Base-by-base conservation (phyloP, 2,113 vertebrate species). In the Fregata magnificens region DNA sequence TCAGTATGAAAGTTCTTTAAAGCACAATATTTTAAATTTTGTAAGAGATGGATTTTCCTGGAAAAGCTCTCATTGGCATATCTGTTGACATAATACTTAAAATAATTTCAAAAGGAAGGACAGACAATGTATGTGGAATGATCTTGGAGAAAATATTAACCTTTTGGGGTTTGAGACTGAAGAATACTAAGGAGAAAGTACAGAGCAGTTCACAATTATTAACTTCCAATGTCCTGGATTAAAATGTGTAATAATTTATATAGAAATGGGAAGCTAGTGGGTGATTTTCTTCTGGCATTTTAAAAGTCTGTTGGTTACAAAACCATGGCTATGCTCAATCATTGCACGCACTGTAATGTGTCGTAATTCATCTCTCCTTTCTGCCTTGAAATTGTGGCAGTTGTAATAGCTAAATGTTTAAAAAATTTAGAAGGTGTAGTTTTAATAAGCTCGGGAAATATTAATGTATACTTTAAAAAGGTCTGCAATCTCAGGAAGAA, bases 391-490 rank as follows among this genome's bases (percentile, higher is more conserved):
- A 86, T 92, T 80, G 20, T 90, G 31, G 56, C 6, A 13, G 44
- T 44, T 88, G 36, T 81, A 83, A 73, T 74, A 67, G 42, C n/a
- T 83, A 58, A 74, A 52, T 72, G 24, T 88, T 95, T 85, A 92
- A 94, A 94, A 95, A 94, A 93, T 93, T 86, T 61, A 83, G 71
- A 49, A 70, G 45, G 15, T 80, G 8, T 86, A 80, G 50, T 88
- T 96, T 94, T 88, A 93, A 95, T 94, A 72, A 93, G 62, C 32
- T 94, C 36, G 87, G 52, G 38, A 96, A 95, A 85, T 95, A 90
- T 65, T 87, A 94, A 80, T 93, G 86, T 70, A 18, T 78, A 55
- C 45, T 83, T 93, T 86, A 32, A 78, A 89, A 94, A 90, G n/a
- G 18, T 47, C 78, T 94, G 62, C n/a, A 58, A 8, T 90, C 84